phyloP scores from a whole-genome alignment of 2,113 vertebrate species.

The Rhea americana region DNA sequence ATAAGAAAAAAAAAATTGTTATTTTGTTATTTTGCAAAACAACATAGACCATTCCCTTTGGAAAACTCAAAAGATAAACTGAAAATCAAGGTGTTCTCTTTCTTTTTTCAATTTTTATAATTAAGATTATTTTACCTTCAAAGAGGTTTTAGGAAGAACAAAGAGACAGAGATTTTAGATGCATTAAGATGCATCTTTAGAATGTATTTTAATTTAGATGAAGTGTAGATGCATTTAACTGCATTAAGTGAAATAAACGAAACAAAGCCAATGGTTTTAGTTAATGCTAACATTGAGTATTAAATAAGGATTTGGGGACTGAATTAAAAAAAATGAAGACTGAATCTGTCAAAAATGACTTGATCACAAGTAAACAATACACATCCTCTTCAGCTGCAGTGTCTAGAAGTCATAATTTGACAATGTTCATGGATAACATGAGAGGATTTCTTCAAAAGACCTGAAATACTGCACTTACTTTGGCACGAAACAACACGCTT shows the following conservation, averaged over 20 bases:
- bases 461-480: not conserved
- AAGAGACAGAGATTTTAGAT: not conserved
- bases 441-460: not conserved
- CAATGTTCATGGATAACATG: accelerated
- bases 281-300: not conserved
- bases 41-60: not conserved
- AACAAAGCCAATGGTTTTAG: not conserved
- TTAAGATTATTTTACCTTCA: not conserved
- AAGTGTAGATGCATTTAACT: not conserved
- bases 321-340: not conserved
- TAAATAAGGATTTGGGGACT: not conserved
- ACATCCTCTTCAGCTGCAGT: not conserved
- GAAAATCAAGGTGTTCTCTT: not conserved
- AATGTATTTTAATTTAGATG: too few species aligned
- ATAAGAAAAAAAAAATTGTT: not conserved
- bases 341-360: not conserved
- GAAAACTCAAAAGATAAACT: not conserved
- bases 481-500: not conserved
- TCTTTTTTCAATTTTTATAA: not conserved
- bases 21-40: not conserved
- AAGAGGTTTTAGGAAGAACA: not conserved
- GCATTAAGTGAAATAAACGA: not conserved
- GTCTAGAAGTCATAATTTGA: not conserved
- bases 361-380: not conserved
- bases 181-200: too few species aligned